phyloP scores from a whole-genome alignment of 2,888 invertebrate genomes.

The Agrochola lota region DNA sequence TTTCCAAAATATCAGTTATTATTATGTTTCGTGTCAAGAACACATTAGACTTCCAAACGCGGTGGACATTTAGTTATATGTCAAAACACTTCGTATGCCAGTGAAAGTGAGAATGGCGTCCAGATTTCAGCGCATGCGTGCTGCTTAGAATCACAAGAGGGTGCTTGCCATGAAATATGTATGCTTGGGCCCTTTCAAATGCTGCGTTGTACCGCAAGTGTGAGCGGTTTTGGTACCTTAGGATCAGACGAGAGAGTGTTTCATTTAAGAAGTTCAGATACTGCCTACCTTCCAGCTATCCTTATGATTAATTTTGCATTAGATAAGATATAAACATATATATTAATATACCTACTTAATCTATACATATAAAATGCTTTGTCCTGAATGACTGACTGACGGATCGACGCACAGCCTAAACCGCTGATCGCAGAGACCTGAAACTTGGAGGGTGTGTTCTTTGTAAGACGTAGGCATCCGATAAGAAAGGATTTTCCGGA shows the following conservation, averaged over 20 bases:
- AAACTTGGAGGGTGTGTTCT: no score
- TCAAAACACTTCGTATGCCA: constrained; percentile 86
- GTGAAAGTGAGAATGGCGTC: constrained; percentile 88
- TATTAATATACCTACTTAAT: neutral
- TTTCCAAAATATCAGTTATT: constrained; percentile 78
- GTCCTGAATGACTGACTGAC: no score
- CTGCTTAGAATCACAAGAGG: constrained; percentile 69
- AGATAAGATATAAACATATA: neutral
- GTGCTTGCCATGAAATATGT: constrained; percentile 74
- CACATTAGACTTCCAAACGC: constrained; percentile 83
- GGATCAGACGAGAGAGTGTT: neutral
- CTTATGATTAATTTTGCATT: neutral
- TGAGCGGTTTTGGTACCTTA: constrained; percentile 34
- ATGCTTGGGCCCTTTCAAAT: constrained; percentile 66
- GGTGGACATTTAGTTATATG: constrained; percentile 82
- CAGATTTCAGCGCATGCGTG: constrained; percentile 87
- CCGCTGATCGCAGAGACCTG: no score
- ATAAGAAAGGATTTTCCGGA: no score
- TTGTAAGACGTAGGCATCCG: no score
- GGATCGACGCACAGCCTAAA: no score
- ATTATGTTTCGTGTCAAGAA: constrained; percentile 87
- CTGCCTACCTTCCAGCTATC: neutral
- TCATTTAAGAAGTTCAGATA: constrained; percentile 1
- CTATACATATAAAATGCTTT: no score
- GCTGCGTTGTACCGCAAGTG: constrained; percentile 45